Conservation (phyloP, 2,888 invertebrate species). For the Plebejus anna region DNA sequence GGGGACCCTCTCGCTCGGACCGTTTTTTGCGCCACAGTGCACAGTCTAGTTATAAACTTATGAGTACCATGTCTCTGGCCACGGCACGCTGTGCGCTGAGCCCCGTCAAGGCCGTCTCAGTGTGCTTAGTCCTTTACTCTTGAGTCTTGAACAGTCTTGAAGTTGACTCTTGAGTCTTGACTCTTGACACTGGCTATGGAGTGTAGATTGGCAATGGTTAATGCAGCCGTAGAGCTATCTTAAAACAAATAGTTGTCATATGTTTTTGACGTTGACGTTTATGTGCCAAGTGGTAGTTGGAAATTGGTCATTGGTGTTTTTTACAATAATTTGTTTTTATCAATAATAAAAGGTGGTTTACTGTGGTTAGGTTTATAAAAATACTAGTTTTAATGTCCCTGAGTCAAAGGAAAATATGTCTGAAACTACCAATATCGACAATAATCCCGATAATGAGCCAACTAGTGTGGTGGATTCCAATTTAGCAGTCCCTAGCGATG, state of each 20-base stretch:
- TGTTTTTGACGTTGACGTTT: constrained; percentile 33
- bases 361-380: constrained; percentile 25
- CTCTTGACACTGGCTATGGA: too few species aligned
- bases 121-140: too few species aligned
- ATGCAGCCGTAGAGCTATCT: neutral
- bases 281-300: constrained; percentile 56
- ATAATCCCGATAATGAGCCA: constrained; percentile 57
- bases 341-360: constrained; percentile 17
- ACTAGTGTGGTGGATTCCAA: constrained; percentile 53
- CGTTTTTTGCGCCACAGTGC: too few species aligned
- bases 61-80: too few species aligned
- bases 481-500: constrained; percentile 62
- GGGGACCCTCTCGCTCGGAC: too few species aligned
- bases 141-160: too few species aligned
- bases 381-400: constrained; percentile 59
- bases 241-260: too few species aligned
- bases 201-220: too few species aligned
- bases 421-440: constrained; percentile 65
- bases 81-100: too few species aligned
- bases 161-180: too few species aligned
- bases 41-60: too few species aligned
- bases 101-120: too few species aligned
- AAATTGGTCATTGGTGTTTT: constrained; percentile 42
- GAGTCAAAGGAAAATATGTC: constrained; percentile 62
- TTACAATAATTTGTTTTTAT: constrained; percentile 14